Base-by-base conservation (phyloP, 2,113 vertebrate species). In the Pipra filicauda region DNA sequence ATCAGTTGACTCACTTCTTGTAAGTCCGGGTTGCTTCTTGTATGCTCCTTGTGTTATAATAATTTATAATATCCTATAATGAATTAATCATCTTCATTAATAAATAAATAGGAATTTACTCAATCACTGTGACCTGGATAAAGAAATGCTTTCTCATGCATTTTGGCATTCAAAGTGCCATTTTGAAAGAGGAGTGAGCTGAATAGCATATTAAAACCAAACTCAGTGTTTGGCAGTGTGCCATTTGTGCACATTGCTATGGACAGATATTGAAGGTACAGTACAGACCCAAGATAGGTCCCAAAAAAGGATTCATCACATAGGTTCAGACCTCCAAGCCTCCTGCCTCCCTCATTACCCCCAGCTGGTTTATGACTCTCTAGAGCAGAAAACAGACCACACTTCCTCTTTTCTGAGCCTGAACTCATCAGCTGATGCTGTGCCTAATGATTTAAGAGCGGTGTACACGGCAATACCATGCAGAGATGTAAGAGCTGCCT, bases 71-170 rank as follows among this genome's bases (percentile, higher is more conserved):
- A 79, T 22, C 17, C 30, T 61, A 15, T 33, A 49, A 77, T 39
- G 35, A 86, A 59, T n/a, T 55, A 9, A 44, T 49, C 5, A 67
- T 75, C 52, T 89, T 86, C 51, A 65, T 74, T 77, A 93, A 89
- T 88, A 91, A 85, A 79, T 93, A 71, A 88, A 48, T 12, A 95
- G 7, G 28, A 88, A 91, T 80, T 92, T 79, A 57, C 52, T 76
- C 18, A 7, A 74, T 80, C 37, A 20, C 26, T 62, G 37, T 24
- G 17, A 62, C 17, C 30, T 69, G 24, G 58, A 83, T 72, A 16
- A 93, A 85, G 66, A 91, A 83, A 31, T 4, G 12, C 8, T 37
- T 88, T 75, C n/a, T 82, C 75, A 85, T 75, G 61, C 11, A 18
- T 70, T 66, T 73, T 87, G 73, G 55, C 51, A 81, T 44, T 70